Evolutionary conservation across 1,140 invertebrate species (phyloP).

Genomic region (Lordiphosa collinella): DNA sequence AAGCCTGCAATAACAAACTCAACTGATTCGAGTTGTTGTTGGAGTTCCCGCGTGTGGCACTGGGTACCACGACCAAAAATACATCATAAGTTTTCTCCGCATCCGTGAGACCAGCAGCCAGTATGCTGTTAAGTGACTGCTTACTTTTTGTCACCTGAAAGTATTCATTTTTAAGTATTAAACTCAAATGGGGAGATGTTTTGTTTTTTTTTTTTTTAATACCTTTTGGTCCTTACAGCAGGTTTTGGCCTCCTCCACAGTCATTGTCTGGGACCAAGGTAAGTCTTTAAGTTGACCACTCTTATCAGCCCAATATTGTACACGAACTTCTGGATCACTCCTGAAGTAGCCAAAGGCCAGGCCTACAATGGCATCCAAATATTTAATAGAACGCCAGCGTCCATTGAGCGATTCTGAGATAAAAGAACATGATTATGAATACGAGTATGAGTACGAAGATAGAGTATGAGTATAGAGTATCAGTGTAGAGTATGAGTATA

Average conservation of each 20-base stretch:
- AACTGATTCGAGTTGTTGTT: conserved; percentile 39
- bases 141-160: conserved; percentile 43
- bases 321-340: conserved; percentile 42
- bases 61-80: conserved; percentile 66
- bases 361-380: conserved; percentile 58
- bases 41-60: conserved; percentile 60
- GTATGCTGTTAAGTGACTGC: conserved; percentile 41
- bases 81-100: conserved; percentile 44
- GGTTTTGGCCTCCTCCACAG: conserved; percentile 39
- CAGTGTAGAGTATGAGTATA: too few species aligned
- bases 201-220: neutral
- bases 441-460: too few species aligned
- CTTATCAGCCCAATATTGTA: conserved; percentile 51
- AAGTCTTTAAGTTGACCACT: conserved; percentile 36
- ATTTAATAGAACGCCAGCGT: conserved; percentile 35
- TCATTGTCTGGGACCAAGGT: conserved; percentile 48
- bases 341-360: conserved; percentile 68
- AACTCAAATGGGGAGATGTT: too few species aligned
- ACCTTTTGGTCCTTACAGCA: conserved; percentile 40
- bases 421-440: too few species aligned
- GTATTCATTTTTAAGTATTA: neutral
- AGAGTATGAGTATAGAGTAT: too few species aligned
- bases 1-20: conserved; percentile 36
- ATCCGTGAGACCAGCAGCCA: conserved; percentile 38
- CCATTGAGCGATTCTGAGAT: conserved; percentile 44